Base-by-base conservation (phyloP, 2,113 vertebrate genomes). In the Dipodomys ordii region DNA sequence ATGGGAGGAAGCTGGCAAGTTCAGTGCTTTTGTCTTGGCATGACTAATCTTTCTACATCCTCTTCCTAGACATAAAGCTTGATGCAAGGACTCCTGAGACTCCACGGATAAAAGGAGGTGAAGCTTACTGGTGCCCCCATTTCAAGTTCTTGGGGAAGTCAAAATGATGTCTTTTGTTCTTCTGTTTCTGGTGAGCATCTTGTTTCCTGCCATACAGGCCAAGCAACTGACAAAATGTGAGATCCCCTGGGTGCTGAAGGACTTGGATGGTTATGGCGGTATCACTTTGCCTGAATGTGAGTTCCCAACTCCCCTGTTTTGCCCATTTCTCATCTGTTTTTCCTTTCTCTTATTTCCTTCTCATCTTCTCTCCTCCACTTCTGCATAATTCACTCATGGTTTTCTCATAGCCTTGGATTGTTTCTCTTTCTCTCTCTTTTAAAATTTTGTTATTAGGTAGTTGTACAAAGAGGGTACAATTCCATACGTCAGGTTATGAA, bases 31-130 rank as follows among this genome's bases (percentile, higher is more conserved):
- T 88, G 22, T 77, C 67, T 89, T 95, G 95, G 90, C 78, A 53
- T 25, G 15, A 30, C 4, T 68, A 77, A 3, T 23, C 18, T 79
- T 30, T 89, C 23, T 60, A 64, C 60, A 74, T 53, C 30, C 2
- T 89, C 90, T 96, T 97, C 95, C 95, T 83, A 83, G 87, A 49
- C 19, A 8, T 20, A 39, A 74, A 88, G 64, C 85, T 90, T 67
- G n/a, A 3, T 62, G 44, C 81, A 84, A 92, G 69, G 20, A 32
- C 23, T 53, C 60, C 32, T 19, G 83, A 76, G 32, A 44, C 20
- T 82, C 32, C 20, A 30, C 6, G 23, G 72, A 97, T 97, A 97
- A 95, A 97, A 96, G 95, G 35, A 90, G 83, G 76, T 27, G 64
- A 64, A 74, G 19, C 6, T 65, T 83, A 88, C 19, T 35, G 53